Percentiles rank a stretch among this genome's conserved stretches.
These are phyloP conservation scores for Heptranchias perlo DNA, from an alignment of 2,113 vertebrate genomes.

Conservation along the genomic window DNA sequence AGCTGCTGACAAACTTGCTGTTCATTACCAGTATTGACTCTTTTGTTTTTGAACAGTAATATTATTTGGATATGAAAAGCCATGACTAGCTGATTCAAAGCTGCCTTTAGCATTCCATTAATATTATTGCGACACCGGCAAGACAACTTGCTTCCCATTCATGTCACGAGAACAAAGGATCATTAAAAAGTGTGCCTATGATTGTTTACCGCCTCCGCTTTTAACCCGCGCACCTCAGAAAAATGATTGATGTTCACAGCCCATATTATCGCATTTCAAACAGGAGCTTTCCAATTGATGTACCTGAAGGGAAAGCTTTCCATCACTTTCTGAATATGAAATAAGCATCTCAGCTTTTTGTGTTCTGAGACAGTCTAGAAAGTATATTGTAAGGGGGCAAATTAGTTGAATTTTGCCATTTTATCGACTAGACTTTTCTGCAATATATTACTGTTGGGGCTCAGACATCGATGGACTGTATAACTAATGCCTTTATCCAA, in stretches of 20 bases:
- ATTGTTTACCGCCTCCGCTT: not conserved
- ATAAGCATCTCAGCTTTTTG: not conserved
- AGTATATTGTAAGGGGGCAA: not conserved
- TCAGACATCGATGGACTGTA: not conserved
- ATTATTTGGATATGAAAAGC: not conserved
- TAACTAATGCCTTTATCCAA: not conserved
- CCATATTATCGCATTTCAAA: not conserved
- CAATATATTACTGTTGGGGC: not conserved
- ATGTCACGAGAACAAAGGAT: not conserved
- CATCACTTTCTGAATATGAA: conserved; percentile 4
- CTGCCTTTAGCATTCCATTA: conserved; percentile 1
- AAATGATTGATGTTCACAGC: conserved; percentile 8
- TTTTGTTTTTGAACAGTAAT: not conserved
- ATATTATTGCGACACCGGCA: not conserved
- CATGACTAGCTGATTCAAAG: not conserved
- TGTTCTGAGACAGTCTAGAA: conserved; percentile 1
- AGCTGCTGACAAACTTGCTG: not conserved
- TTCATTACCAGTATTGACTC: not conserved
- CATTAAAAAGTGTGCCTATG: not conserved
- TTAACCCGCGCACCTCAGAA: not conserved
- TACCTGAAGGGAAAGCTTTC: not conserved
- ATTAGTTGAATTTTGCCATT: not conserved
- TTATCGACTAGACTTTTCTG: not conserved
- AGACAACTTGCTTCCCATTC: not conserved
- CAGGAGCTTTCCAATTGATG: not conserved